Evolutionary conservation across 2,113 vertebrate species (phyloP), one percentile per base, ranked within the genome.

Genomic region (Charadrius vociferus): DNA sequence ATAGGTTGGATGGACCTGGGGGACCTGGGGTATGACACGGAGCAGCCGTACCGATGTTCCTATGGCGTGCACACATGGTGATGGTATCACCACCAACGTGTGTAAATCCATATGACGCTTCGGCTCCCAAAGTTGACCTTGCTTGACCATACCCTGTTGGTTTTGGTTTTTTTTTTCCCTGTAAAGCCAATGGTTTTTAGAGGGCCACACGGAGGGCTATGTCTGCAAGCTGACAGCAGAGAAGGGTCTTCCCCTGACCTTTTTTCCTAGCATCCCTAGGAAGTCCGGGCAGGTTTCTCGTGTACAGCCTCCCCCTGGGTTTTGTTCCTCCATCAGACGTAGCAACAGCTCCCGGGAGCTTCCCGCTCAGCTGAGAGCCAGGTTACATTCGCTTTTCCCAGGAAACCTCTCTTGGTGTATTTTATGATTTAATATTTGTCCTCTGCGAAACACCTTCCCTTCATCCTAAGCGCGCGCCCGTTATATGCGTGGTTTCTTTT

Each of bases 391-490:
- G 9, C 19, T 36, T 45, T 74, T 86, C 75, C 79, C 3, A 5
- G 82, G 80, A 93, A 95, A 90, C 24, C 50, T 83, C 82, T 88
- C 71, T 78, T 86, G 82, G 27, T 92, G 9, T 80, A 58, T 92
- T 88, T 86, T 81, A 22, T 2, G 6, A 67, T 62, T 96, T 86
- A 90, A 41, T 93, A 70, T 90, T 88, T 91, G 74, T 94, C 86
- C 80, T 94, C 47, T n/a, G 74, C n/a, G 71, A 90, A 88, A 59
- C 75, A 43, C 77, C 85, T 92, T 93, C 68, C 82, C 93, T 93
- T 88, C 68, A 27, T 75, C 74, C 77, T 90, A 92, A 95, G 67
- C 74, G 68, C 10, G 52, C 7, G 43, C 68, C 72, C 86, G 73
- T 95, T 90, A 88, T 18, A 83, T 63, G 85, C 82, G 58, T 88